Percentiles rank a stretch among this genome's conserved stretches.
phyloP scores from a whole-genome alignment of 2,888 invertebrate genomes.

The Orthonevra nobilis region DNA sequence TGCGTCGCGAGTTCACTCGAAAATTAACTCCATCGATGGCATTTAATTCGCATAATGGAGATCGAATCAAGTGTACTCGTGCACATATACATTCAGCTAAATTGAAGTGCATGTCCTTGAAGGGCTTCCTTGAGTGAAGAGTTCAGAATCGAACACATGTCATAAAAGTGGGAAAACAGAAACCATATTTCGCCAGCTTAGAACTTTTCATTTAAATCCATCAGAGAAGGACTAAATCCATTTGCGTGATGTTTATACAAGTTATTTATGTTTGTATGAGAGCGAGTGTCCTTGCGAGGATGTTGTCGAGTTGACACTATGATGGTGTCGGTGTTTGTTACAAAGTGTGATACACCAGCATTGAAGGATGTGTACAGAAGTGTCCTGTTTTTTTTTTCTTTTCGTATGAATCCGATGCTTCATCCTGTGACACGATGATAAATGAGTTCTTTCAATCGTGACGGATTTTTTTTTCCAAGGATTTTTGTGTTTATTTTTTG shows the following conservation, averaged over 20 bases:
- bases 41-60: slow-evolving; percentile 66
- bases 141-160: slow-evolving; percentile 44
- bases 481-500: too few species aligned
- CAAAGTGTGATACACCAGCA: slow-evolving; percentile 55
- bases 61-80: slow-evolving; percentile 47
- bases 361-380: slow-evolving; percentile 43
- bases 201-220: slow-evolving; percentile 59
- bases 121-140: slow-evolving; percentile 2
- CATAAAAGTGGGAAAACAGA: neutral
- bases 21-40: slow-evolving; percentile 48
- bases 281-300: slow-evolving; percentile 53
- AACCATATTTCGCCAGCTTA: slow-evolving; percentile 17
- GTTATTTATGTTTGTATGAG: too few species aligned
- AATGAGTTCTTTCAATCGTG: slow-evolving; percentile 68
- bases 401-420: slow-evolving; percentile 55
- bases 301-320: slow-evolving; percentile 43
- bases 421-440: slow-evolving; percentile 62
- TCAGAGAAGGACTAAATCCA: slow-evolving; percentile 60
- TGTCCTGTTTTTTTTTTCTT: slow-evolving; percentile 31
- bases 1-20: slow-evolving; percentile 19
- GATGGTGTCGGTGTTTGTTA: slow-evolving; percentile 38
- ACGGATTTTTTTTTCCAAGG: slow-evolving; percentile 48
- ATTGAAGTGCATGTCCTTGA: slow-evolving; percentile 51
- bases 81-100: slow-evolving; percentile 19
- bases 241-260: slow-evolving; percentile 58